phyloP scores from a whole-genome alignment of 2,888 invertebrate species.

The Sipha maydis region DNA sequence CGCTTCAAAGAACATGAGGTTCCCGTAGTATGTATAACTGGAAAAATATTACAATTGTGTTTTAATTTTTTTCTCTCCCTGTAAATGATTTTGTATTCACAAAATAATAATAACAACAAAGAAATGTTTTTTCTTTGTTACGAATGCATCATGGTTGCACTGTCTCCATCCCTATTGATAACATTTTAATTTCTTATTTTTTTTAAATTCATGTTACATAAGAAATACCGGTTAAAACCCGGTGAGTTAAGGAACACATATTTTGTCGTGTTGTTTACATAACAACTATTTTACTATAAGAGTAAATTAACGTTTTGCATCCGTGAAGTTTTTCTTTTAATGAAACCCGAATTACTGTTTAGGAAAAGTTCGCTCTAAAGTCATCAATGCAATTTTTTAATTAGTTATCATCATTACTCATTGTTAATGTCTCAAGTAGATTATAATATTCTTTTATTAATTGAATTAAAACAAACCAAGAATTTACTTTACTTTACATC shows the following conservation, averaged over 20 bases:
- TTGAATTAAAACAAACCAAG: background rate
- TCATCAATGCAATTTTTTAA: no score
- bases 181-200: constrained; percentile 3
- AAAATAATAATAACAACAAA: constrained; percentile 7
- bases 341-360: no score
- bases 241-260: background rate
- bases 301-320: no score
- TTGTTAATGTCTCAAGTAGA: no score
- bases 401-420: no score
- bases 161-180: constrained; percentile 5
- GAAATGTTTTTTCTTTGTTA: constrained; percentile 39
- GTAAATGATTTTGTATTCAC: constrained; percentile 20
- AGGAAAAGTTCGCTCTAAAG: no score
- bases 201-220: constrained; percentile 2
- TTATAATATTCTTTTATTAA: no score
- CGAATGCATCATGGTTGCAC: background rate
- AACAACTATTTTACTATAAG: no score
- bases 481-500: background rate
- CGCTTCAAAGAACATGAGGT: background rate
- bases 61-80: constrained; percentile 1
- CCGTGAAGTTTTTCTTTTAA: no score
- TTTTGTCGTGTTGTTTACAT: background rate
- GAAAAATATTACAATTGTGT: constrained; percentile 5
- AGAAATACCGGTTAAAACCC: background rate
- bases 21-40: background rate